Percentiles rank a stretch among this genome's conserved stretches.
phyloP scores from a whole-genome alignment of 2,113 vertebrate species.

The Struthidea cinerea region DNA sequence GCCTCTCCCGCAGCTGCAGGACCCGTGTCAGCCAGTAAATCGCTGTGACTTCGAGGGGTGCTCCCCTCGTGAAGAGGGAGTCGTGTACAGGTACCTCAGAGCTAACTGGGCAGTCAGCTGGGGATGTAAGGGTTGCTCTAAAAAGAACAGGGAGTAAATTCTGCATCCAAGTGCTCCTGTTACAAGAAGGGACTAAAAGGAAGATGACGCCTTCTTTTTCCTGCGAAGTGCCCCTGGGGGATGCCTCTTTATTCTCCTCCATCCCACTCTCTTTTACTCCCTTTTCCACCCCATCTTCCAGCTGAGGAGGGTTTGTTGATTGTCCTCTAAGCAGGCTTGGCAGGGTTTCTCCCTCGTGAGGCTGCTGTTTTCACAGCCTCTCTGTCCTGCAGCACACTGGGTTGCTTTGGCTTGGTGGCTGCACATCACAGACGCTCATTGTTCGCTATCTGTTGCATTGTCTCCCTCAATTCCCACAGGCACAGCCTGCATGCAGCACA shows the following conservation, averaged over 20 bases:
- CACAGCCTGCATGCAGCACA: neutral
- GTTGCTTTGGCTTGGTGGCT: neutral
- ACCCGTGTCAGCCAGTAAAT: neutral
- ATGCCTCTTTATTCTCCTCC: neutral
- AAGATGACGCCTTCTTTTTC: neutral
- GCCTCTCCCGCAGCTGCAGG: neutral
- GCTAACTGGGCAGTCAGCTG: neutral
- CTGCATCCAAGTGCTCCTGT: neutral
- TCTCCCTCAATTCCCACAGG: slow-evolving; percentile 18
- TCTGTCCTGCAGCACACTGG: neutral
- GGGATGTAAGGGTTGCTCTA: neutral
- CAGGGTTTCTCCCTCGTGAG: neutral
- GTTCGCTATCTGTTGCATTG: slow-evolving; percentile 16
- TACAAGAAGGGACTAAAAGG: neutral
- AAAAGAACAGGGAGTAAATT: neutral
- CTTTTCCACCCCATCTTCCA: neutral
- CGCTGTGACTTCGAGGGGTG: neutral
- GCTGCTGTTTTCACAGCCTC: slow-evolving; percentile 20
- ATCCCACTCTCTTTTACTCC: neutral
- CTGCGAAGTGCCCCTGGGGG: neutral
- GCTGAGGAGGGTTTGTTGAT: neutral
- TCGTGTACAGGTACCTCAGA: neutral
- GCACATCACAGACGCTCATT: slow-evolving; percentile 3
- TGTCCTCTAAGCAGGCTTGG: slow-evolving; percentile 14
- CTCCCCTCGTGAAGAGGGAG: neutral